Base-by-base conservation (phyloP, 1,140 invertebrate species). In the Odontomachus brunneus region DNA sequence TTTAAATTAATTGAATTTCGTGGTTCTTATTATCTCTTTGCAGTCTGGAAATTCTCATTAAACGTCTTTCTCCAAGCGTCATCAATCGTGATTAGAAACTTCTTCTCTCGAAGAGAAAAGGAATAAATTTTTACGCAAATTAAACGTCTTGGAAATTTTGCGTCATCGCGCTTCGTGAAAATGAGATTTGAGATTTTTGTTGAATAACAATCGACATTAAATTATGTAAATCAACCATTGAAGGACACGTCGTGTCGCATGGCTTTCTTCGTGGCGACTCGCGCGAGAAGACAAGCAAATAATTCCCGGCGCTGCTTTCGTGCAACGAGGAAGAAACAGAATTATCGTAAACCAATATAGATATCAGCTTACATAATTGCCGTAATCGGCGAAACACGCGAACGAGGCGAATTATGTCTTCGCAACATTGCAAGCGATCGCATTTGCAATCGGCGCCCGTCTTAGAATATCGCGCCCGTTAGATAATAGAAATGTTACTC, bases 401-500 rank as follows among this genome's bases (percentile, higher is more conserved):
- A 49, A 69, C 51, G 38, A 71, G 38, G n/a, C 51, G 65, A 7
- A 65, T 59, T 69, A 71, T 65, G 65, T 33, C 75, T 80, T 80
- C 49, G 65, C 75, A 80, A 80, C 65, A 80, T 71, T 80, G 51
- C 53, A 80, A 80, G 71, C 71, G 75, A 80, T 80, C 75, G 65
- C 51, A 71, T 71, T 80, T 80, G 65, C 33, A 80, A 80, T 65
- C 65, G 33, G 12, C 51, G 51, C 33, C 51, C 75, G 75, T 80
- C 51, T 55, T 80, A 80, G 75, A 80, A 80, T 80, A 80, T 59
- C 51, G 48, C 33, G 75, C 65, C 44, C 24, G 53, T 80, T 80
- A 80, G 51, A 59, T 69, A 80, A 80, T 80, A 71, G 67, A 11
- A 80, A 71, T 69, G 17, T 14, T 26, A n/a, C 11, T 38, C n/a